Base-by-base conservation (phyloP, 2,888 invertebrate genomes). In the Salticus scenicus region DNA sequence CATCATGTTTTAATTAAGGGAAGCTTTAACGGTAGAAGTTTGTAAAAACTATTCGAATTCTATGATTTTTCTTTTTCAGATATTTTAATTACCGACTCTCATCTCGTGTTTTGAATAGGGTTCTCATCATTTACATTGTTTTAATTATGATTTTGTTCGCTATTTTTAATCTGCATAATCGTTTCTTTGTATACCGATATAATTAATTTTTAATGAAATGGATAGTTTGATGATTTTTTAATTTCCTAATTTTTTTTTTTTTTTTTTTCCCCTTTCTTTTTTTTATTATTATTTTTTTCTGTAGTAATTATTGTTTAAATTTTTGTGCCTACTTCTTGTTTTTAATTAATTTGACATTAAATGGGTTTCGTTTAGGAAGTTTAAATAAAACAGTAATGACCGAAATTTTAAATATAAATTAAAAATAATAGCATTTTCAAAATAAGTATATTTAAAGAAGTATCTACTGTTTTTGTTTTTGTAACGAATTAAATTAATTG, bases 11-110 rank as follows among this genome's bases (percentile, higher is more conserved):
- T 57, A 57, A 57, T 57, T 57, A 57, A 57, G 57, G 57, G 24
- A 57, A 24, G 57, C 57, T 24, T 57, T 47, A 17, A 12, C 20
- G 24, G 5, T 24, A 2, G 24, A 24, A 57, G 57, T 12, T 10
- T 2, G 2, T 10, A 24, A 57, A 57, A 57, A 57, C 8, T 1
- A 24, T 24, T 24, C 24, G 20, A 4, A 17, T 24, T 57, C 12
- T 17, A 57, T 47, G 17, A 47, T 5, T 47, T 47, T 17, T 17
- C 17, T 57, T 47, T 47, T 17, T 17, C 24, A 57, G 7, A 24
- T 57, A 57, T 57, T 57, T 57, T 57, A 57, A 57, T 57, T 57
- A 57, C 57, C 12, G 24, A 57, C 57, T 24, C 57, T 57, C 20
- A 7, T 24, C 24, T 2, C 20, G 57, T 24, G 24, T 17, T 24